Evolutionary conservation across 2,888 invertebrate genomes (phyloP), one percentile per base, ranked within the genome.

Genomic region (Encarsia formosa): DNA sequence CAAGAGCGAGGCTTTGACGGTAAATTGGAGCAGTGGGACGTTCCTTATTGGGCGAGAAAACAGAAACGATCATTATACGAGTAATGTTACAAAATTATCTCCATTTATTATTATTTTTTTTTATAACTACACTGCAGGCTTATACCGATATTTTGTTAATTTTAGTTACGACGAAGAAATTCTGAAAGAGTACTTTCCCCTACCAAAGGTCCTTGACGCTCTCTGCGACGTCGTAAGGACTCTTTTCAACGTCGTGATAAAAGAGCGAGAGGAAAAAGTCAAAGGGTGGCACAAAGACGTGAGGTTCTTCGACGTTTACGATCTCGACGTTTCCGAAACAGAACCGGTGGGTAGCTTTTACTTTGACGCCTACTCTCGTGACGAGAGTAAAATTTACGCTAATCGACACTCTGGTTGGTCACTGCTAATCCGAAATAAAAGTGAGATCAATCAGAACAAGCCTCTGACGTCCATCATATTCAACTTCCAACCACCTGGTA

Each of bases 231-330:
- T 95, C 13, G 83, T 86, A 63, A 85, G 87, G 60, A 80, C 80
- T 45, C 76, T 95, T 5, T 96, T 94, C 69, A 85, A 85, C 54
- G 82, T 92, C 19, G 79, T 82, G 64, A 86, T 91, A 43, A 79
- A 84, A 29, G 86, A 88, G 67, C 59, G 52, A 6, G 76, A 82
- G 52, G 68, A 77, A 3, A 79, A 79, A 56, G 81, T 84, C 0
- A 81, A 87, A 44, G 81, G 84, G 0, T 96, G 95, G 95, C 87
- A 94, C 67, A 83, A 85, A 53, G 88, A 91, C 68, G 93, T 94
- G 0, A 82, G 84, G 64, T 91, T 85, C 68, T 94, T 83, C 70
- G 86, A 91, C 65, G 78, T 96, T 9, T 86, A 81, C 63, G 90
- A 94, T 65, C 77, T 80, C 13, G 78, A 82, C 6, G 44, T 56